Base-by-base conservation (phyloP, 2,797 vertebrate species). In the Myioborus melanocephalus region DNA sequence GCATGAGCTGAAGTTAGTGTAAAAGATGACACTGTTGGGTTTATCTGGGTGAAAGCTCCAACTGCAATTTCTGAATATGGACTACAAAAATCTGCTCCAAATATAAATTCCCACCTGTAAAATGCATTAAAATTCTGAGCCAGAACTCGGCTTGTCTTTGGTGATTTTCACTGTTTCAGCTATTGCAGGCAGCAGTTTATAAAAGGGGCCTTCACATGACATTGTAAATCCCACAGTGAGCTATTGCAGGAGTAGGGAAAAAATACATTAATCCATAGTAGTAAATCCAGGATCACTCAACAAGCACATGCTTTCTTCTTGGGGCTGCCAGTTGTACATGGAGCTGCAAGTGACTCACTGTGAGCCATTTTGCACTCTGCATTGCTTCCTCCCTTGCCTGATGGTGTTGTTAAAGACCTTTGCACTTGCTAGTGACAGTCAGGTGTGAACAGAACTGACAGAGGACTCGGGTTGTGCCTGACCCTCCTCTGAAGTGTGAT, bases 211-310 rank as follows among this genome's bases (percentile, higher is more conserved):
- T 95, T 89, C 75, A 41, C 44, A 77, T 84, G 87, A 57, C 52
- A 82, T 44, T 83, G 77, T 92, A 92, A 94, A 92, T 89, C 75
- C 76, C 47, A 65, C 27, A 59, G 80, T 50, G 66, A 69, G 73
- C 56, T 79, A 55, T 28, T 56, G 77, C 65, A 70, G 47, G 59
- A 49, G 35, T 15, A 79, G 34, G 59, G 3, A 4, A 73, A 57
- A 94, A 83, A 72, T 4, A 56, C 12, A 17, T 49, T 85, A 87
- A 92, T 77, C 41, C 39, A 8, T 3, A 79, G 80, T 35, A 94
- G 68, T 89, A 92, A 95, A 94, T 93, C 94, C 88, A 84, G 72
- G 78, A 89, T 94, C 91, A 85, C 71, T 83, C 49, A 59, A 44
- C 41, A 73, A 83, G 64, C 32, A 75, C 84, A 41, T 16, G 53